These are phyloP conservation scores for Hemaris fuciformis DNA, from an alignment of 2,888 invertebrate species.

Conservation along the genomic window DNA sequence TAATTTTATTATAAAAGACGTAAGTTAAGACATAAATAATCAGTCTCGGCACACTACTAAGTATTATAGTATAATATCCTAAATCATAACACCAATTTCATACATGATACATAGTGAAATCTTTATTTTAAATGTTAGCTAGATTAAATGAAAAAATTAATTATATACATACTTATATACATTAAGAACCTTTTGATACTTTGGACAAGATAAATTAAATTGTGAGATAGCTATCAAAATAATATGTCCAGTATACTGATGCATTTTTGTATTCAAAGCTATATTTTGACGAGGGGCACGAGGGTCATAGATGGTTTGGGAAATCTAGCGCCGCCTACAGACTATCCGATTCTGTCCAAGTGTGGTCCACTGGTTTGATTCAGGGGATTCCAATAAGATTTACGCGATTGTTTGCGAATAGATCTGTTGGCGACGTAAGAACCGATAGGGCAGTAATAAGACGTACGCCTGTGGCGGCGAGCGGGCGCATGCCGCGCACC, in stretches of 20 bases:
- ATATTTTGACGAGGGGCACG: background rate
- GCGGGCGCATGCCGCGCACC: background rate
- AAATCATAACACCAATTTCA: conserved; percentile 35
- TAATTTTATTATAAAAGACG: background rate
- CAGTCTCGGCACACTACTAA: background rate
- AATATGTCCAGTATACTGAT: conserved; percentile 45
- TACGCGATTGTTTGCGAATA: background rate
- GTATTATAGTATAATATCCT: background rate
- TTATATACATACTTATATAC: conserved; percentile 17
- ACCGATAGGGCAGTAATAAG: background rate
- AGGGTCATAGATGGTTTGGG: background rate
- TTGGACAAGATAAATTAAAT: conserved; percentile 38
- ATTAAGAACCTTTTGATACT: conserved; percentile 62
- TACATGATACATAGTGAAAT: conserved; percentile 31
- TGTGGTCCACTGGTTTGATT: background rate
- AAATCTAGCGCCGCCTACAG: background rate
- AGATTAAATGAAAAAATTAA: conserved; percentile 53
- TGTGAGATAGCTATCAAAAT: conserved; percentile 41
- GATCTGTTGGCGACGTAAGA: background rate
- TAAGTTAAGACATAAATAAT: background rate
- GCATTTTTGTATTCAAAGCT: background rate
- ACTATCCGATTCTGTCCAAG: background rate
- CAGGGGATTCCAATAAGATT: background rate
- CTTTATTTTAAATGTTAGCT: conserved; percentile 43
- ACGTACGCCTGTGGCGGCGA: background rate